Base-by-base conservation (phyloP, 2,888 invertebrate species). In the Clivina fossor region DNA sequence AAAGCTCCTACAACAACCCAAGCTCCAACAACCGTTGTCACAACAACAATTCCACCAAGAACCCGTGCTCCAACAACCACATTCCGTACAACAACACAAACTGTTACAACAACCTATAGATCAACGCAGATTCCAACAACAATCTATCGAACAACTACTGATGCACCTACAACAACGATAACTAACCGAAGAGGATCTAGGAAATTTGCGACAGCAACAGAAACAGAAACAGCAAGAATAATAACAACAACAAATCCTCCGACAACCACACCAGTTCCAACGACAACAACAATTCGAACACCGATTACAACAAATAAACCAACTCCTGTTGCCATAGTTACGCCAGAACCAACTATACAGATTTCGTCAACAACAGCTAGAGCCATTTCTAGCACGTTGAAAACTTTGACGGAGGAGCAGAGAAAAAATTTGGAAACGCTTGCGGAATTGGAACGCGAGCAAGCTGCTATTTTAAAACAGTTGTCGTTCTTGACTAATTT, bases 401-500 rank as follows among this genome's bases (percentile, higher is more conserved):
- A 55, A 35, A 46, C 46, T 0, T 55, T 74, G 41, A 71, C 71
- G 2, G 68, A 69, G 41, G 68, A 74, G 58, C 74, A 74, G 56
- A 66, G 65, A 55, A 64, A 67, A 58, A 71, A 74, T 63, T 65
- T 74, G 57, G 69, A 69, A 57, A 69, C 68, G 3, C 62, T 74
- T 22, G 68, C 67, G 38, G 65, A 66, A 41, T 61, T 74, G 38
- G 74, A 74, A 60, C 66, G 65, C 57, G 71, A 74, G 60, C 74
- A 74, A 60, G 68, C 70, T 3, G 69, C 69, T 7, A 64, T 74
- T 58, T 62, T 74, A 38, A 64, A 71, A 60, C 74, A 74, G 58
- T 59, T 74, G n/a, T 67, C 72, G 7, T 69, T 73, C 53, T 64
- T 73, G 37, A 71, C 71, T 16, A 69, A 64, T 61, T 66, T 73